A percentile compares a stretch with the other conserved stretches of the same genome.
Evolutionary conservation across 2,797 vertebrate species (phyloP).

Genomic region (Pseudomugil gertrudae): DNA sequence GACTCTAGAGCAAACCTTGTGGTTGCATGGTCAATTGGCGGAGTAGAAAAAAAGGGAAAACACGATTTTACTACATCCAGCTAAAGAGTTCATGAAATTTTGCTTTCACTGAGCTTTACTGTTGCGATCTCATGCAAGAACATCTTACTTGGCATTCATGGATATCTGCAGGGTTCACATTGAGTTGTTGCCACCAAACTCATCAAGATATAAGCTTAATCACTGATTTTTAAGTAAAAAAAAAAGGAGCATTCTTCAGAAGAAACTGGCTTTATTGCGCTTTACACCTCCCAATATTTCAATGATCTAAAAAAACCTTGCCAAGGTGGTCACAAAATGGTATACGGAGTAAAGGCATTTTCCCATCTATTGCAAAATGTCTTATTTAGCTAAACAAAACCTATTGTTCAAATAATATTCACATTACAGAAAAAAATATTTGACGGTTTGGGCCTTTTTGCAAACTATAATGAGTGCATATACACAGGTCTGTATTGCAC

Average conservation of each 20-base stretch:
- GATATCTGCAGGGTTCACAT: not conserved
- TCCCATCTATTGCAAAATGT: too few species aligned
- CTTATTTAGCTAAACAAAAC: not conserved
- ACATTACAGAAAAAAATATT: not conserved
- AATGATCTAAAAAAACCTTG: not conserved
- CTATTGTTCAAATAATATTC: not conserved
- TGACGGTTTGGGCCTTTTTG: not conserved
- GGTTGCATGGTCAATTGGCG: not conserved
- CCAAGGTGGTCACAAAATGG: not conserved
- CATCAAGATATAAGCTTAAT: not conserved
- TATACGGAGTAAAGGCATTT: not conserved
- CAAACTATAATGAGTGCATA: slow-evolving; percentile 56
- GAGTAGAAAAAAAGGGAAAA: not conserved
- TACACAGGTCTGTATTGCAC: slow-evolving; percentile 64
- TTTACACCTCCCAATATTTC: not conserved
- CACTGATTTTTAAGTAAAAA: not conserved
- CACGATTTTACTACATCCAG: not conserved
- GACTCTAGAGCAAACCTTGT: not conserved
- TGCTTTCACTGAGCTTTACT: not conserved
- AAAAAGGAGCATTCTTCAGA: not conserved
- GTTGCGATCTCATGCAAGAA: not conserved
- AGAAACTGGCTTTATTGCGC: not conserved
- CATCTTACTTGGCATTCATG: not conserved
- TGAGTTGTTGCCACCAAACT: not conserved
- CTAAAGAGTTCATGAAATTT: not conserved